Percentiles rank a stretch among this genome's conserved stretches.
Conservation (phyloP, 2,888 invertebrate genomes). For the Ophion ventricosus region DNA sequence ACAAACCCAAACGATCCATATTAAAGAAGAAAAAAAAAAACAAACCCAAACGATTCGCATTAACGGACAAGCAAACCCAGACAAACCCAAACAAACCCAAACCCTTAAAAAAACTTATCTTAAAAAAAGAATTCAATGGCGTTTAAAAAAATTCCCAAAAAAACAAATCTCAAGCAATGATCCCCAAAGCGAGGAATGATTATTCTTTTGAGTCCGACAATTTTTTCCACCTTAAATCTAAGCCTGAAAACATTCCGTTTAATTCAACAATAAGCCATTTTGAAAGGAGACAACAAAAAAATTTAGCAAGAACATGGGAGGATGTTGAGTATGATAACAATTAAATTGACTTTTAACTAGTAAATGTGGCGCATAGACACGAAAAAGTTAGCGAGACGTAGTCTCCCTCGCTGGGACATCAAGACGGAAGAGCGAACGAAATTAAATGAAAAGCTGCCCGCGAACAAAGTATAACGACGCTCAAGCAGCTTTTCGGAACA, state of each 20-base stretch:
- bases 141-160: too few relatives aligned
- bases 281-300: too few relatives aligned
- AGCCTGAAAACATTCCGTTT: not conserved
- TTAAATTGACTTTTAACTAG: conserved; percentile 1
- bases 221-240: not conserved
- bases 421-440: conserved; percentile 25
- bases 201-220: not conserved
- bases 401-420: not conserved
- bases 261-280: not conserved
- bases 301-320: too few relatives aligned
- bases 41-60: too few relatives aligned
- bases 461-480: conserved; percentile 52
- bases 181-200: too few relatives aligned
- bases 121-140: too few relatives aligned
- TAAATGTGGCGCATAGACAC: conserved; percentile 12
- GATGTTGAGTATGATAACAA: not conserved
- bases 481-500: conserved; percentile 76
- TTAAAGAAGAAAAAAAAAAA: too few relatives aligned
- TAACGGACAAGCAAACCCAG: too few relatives aligned
- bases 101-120: too few relatives aligned
- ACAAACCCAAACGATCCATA: too few relatives aligned
- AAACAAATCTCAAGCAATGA: too few relatives aligned
- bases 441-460: conserved; percentile 59
- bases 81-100: too few relatives aligned
- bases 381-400: conserved; percentile 8